A percentile compares a stretch with the other conserved stretches of the same genome.
These are phyloP conservation scores for Apis laboriosa DNA, from an alignment of 1,140 invertebrate genomes.

Conservation along the genomic window DNA sequence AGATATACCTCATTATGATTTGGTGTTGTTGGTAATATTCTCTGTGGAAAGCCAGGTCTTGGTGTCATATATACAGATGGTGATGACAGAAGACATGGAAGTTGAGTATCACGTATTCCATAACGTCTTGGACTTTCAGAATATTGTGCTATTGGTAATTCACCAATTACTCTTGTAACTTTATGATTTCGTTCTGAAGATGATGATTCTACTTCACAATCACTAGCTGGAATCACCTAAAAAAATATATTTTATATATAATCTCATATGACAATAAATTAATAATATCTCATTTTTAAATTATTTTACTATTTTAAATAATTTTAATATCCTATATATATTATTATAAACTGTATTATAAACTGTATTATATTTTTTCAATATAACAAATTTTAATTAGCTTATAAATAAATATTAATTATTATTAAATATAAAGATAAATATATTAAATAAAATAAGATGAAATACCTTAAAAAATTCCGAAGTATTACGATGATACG, in stretches of 20 bases:
- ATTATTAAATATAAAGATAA: neutral
- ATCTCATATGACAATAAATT: neutral
- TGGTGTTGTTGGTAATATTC: constrained; percentile 81
- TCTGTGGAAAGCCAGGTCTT: constrained; percentile 87
- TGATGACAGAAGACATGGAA: constrained; percentile 84
- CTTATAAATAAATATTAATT: neutral
- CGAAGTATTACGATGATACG: constrained; percentile 79
- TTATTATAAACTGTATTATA: neutral
- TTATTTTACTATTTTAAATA: neutral
- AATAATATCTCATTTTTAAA: neutral
- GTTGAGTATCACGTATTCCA: constrained; percentile 84
- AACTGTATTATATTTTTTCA: neutral
- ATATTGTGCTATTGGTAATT: constrained; percentile 94
- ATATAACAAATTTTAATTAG: neutral
- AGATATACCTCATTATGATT: constrained; percentile 76
- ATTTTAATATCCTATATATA: no score
- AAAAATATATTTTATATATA: constrained; percentile 24
- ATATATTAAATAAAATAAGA: neutral
- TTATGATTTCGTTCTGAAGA: constrained; percentile 82
- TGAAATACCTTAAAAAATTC: constrained; percentile 81
- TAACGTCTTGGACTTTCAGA: constrained; percentile 94
- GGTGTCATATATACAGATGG: constrained; percentile 85
- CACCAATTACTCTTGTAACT: constrained; percentile 91
- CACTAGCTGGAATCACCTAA: constrained; percentile 80
- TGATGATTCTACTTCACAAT: constrained; percentile 80